Conservation (phyloP, 2,113 vertebrate genomes). For the Ceratotherium simum region DNA sequence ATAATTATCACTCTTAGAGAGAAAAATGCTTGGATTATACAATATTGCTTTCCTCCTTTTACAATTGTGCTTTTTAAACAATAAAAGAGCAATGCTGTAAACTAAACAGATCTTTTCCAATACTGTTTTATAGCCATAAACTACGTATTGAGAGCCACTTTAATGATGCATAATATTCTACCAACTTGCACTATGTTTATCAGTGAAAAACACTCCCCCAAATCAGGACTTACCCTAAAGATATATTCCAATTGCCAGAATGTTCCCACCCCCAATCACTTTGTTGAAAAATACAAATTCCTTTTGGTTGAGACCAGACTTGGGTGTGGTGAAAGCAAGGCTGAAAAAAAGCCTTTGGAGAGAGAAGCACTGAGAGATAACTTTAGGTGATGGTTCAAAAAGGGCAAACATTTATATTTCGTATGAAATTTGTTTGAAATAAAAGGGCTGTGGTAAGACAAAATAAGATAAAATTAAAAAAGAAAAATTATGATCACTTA, state of each 20-base stretch:
- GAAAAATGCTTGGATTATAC: not conserved
- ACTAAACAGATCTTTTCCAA: not conserved
- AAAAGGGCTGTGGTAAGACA: not conserved
- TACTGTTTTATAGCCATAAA: not conserved
- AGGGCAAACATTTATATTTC: not conserved
- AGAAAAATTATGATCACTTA: not conserved
- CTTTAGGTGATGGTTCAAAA: not conserved
- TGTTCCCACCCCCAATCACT: not conserved
- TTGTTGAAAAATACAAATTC: constrained; percentile 31
- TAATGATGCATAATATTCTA: not conserved
- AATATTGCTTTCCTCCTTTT: not conserved
- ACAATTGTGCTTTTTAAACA: not conserved
- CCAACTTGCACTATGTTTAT: not conserved
- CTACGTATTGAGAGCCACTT: not conserved
- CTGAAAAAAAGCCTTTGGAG: not conserved
- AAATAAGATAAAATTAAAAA: not conserved
- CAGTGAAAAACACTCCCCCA: not conserved
- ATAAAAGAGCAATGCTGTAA: not conserved
- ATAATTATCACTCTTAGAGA: not conserved
- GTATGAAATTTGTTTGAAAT: not conserved
- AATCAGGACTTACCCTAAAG: not conserved
- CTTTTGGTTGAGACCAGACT: constrained; percentile 25
- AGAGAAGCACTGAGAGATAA: not conserved
- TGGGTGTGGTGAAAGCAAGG: not conserved
- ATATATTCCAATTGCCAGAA: not conserved